These are phyloP conservation scores for Odontophorus gujanensis DNA, from an alignment of 2,113 vertebrate genomes.

Conservation along the genomic window DNA sequence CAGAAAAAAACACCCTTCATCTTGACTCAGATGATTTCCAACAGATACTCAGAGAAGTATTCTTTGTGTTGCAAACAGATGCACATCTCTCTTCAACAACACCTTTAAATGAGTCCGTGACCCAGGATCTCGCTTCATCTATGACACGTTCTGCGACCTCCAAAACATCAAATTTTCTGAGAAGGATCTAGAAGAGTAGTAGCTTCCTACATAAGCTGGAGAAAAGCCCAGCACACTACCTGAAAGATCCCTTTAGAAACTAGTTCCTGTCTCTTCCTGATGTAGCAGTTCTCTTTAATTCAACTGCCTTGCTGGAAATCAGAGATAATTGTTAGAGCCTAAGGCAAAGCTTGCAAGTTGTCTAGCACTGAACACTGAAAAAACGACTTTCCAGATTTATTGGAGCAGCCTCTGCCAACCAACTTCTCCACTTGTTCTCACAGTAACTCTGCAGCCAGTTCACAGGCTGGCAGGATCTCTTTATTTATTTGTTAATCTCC, in stretches of 20 bases:
- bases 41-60: not conserved
- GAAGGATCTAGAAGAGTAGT: not conserved
- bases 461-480: not conserved
- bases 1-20: not conserved
- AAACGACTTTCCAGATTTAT: not conserved
- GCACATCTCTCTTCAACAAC: not conserved
- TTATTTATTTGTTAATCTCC: not conserved
- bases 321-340: constrained; percentile 24
- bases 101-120: accelerated
- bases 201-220: not conserved
- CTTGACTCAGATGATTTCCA: not conserved
- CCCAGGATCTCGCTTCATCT: not conserved
- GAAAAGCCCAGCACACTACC: not conserved
- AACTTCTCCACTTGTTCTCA: not conserved
- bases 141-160: not conserved
- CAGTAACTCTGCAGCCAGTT: not conserved
- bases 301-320: constrained; percentile 34
- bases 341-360: constrained; percentile 1
- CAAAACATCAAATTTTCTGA: constrained; percentile 15
- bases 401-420: not conserved
- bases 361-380: not conserved
- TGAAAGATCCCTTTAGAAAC: constrained; percentile 20
- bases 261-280: not conserved
- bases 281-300: constrained; percentile 22
- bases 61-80: not conserved